Evolutionary conservation across 2,888 invertebrate species (phyloP).

Genomic region (Ichneumon xanthorius): DNA sequence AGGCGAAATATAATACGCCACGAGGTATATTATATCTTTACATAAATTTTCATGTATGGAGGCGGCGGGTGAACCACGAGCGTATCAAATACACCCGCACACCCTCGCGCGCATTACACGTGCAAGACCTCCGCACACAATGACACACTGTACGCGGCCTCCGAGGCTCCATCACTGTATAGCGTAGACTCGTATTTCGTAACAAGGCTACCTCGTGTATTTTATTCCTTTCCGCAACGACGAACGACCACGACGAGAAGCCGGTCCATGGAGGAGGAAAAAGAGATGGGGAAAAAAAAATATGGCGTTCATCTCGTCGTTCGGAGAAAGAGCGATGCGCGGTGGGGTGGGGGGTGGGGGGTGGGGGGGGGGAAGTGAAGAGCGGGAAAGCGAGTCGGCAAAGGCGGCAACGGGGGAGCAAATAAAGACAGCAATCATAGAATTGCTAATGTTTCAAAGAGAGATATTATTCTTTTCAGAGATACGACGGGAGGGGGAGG

Average conservation of each 20-base stretch:
- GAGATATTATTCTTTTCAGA: conserved; percentile 80
- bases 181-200: conserved; percentile 6
- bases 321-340: conserved; percentile 10
- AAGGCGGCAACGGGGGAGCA: conserved; percentile 67
- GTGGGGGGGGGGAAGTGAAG: conserved; percentile 7
- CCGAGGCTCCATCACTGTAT: background rate
- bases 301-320: conserved; percentile 26
- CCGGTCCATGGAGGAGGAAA: conserved; percentile 6
- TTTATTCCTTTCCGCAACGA: conserved; percentile 50
- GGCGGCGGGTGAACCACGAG: conserved; percentile 19
- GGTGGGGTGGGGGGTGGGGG: too few relatives aligned
- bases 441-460: conserved; percentile 83
- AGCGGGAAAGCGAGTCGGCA: conserved; percentile 46
- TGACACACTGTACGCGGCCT: background rate
- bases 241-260: conserved; percentile 28
- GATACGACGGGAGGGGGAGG: conserved; percentile 71
- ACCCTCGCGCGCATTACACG: background rate
- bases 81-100: conserved; percentile 20
- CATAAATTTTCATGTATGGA: conserved; percentile 47
- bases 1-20: conserved; percentile 63
- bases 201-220: conserved; percentile 30
- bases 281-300: conserved; percentile 7
- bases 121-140: conserved; percentile 21
- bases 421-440: conserved; percentile 81
- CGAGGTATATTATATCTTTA: conserved; percentile 48